Evolutionary conservation across 2,888 invertebrate species (phyloP).

Genomic region (Andrena chrysosceles): DNA sequence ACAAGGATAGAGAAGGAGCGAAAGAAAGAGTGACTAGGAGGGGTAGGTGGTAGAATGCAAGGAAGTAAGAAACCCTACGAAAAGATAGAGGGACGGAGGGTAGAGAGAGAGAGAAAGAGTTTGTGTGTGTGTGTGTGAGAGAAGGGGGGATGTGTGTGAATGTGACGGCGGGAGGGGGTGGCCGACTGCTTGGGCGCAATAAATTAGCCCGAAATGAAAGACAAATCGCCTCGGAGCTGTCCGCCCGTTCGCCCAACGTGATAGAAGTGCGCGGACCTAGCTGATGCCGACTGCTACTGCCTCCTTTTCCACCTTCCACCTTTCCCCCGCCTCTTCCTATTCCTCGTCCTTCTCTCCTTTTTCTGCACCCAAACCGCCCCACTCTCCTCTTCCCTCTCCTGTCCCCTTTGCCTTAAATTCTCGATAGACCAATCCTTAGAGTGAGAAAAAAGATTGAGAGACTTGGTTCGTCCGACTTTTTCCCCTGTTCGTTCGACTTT

Average conservation of each 20-base stretch:
- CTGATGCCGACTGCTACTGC: slow-evolving; percentile 78
- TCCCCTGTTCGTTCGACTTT: slow-evolving; percentile 39
- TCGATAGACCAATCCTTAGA: slow-evolving; percentile 47
- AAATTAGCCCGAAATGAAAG: slow-evolving; percentile 85
- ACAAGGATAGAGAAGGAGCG: slow-evolving; percentile 63
- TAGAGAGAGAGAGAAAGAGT: slow-evolving; percentile 4
- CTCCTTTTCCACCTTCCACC: slow-evolving; percentile 62
- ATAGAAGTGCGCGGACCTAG: slow-evolving; percentile 83
- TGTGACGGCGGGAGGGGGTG: slow-evolving; percentile 69
- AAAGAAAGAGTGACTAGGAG: slow-evolving; percentile 43
- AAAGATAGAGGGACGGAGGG: slow-evolving; percentile 22
- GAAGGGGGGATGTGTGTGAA: slow-evolving; percentile 9
- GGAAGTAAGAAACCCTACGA: slow-evolving; percentile 67
- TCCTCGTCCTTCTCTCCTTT: slow-evolving; percentile 56
- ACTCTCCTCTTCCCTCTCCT: slow-evolving; percentile 32
- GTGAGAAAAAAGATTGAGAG: slow-evolving; percentile 20
- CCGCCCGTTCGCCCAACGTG: slow-evolving; percentile 84
- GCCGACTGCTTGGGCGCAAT: slow-evolving; percentile 81
- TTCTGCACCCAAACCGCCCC: slow-evolving; percentile 41
- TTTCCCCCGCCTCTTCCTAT: slow-evolving; percentile 46
- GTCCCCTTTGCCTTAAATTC: slow-evolving; percentile 40
- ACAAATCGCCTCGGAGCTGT: slow-evolving; percentile 85
- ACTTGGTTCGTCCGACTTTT: slow-evolving; percentile 18
- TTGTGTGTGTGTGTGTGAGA: slow-evolving; percentile 24
- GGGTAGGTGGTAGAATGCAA: slow-evolving; percentile 69